Evolutionary conservation across 2,888 invertebrate species (phyloP).

Genomic region (Heliconius erato): DNA sequence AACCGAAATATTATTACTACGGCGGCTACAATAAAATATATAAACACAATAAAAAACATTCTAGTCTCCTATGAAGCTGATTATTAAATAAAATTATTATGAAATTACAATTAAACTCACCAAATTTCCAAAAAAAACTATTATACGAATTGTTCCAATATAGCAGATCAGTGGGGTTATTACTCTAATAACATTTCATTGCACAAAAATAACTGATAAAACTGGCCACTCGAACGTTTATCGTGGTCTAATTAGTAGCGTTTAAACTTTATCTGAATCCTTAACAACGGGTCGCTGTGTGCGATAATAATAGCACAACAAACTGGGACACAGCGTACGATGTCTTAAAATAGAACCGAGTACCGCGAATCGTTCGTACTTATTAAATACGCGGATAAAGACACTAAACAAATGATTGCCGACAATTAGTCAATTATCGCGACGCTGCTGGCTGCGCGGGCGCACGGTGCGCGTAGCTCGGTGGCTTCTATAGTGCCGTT

Average conservation of each 20-base stretch:
- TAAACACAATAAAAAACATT: background rate
- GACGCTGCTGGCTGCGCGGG: constrained; percentile 53
- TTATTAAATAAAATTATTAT: background rate
- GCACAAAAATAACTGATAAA: constrained; percentile 54
- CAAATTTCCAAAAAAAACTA: background rate
- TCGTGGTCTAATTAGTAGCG: constrained; percentile 52
- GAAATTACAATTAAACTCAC: background rate
- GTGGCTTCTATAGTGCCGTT: constrained; percentile 56
- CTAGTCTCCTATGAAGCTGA: background rate
- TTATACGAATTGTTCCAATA: background rate
- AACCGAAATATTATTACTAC: background rate
- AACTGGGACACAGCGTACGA: constrained; percentile 69
- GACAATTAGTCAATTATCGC: constrained; percentile 68
- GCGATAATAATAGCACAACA: constrained; percentile 55
- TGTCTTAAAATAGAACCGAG: constrained; percentile 74
- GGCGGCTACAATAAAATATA: background rate
- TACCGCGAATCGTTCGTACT: constrained; percentile 71
- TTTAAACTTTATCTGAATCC: constrained; percentile 52
- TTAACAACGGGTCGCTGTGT: constrained; percentile 51
- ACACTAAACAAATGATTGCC: constrained; percentile 68
- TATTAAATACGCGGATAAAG: constrained; percentile 70
- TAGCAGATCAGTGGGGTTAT: constrained; percentile 46
- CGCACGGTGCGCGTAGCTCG: constrained; percentile 57
- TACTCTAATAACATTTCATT: constrained; percentile 51
- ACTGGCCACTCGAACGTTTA: constrained; percentile 51